Evolutionary conservation across 2,888 invertebrate species (phyloP), one percentile per base, ranked within the genome.

Genomic region (Scaptomyza polygonia): DNA sequence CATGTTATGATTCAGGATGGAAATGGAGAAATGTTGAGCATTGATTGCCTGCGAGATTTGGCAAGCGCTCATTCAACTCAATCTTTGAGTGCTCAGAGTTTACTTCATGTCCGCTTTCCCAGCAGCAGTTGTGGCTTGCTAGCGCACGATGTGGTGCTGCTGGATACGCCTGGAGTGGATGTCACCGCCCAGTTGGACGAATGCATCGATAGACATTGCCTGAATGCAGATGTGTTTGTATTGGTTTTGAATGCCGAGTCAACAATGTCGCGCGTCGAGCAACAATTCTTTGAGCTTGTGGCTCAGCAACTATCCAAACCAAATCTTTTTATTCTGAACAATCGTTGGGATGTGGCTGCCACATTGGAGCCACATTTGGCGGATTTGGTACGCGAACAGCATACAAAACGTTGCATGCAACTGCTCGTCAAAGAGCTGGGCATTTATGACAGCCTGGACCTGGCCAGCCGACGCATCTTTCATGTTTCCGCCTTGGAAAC

Each of bases 161-260:
- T 99, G 54, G 99, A 99, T 92, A 98, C 98, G 77, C 99, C 99
- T 12, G 99, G 99, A 5, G 98, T 99, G 52, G 99, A 99, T 93
- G 98, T 99, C 0, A 97, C 98, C 8, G 97, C 98, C 5, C 98
- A 99, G 93, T 93, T 99, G 58, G 99, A 99, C 92, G 96, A 96
- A 90, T 99, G 99, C 98, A 99, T 99, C 89, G 99, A 99, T 93
- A 96, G 97, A 91, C 97, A 99, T 93, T 99, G 99, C 91, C 93
- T 99, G 69, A 99, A 99, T 93, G 99, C 99, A 0, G 99, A 99
- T 93, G 99, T 99, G 2, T 99, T 99, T 93, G 99, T 99, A 64
- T 93, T 99, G 44, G 99, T 99, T 18, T 97, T 98, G 40, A 99
- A 99, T 93, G 97, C 99, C 0, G 99, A 99, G 93, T 99, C 99